A percentile compares a stretch with the other conserved stretches of the same genome.
These are phyloP conservation scores for Ornithoptera priamus DNA, from an alignment of 2,888 invertebrate genomes.

Conservation along the genomic window DNA sequence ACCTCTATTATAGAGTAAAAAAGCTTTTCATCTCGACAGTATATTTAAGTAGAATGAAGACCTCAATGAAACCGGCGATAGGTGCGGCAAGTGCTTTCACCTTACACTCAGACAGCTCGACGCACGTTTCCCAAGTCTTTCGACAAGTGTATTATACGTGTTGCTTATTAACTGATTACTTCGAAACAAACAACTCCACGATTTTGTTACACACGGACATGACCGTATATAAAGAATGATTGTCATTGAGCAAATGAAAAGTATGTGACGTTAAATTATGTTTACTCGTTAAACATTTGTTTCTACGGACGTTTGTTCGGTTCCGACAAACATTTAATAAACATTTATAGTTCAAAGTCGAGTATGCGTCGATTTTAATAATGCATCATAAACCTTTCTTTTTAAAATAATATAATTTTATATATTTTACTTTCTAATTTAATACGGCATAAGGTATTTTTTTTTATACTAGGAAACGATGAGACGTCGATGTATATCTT, in stretches of 20 bases:
- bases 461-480: too few species aligned
- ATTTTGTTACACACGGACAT: neutral
- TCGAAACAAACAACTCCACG: neutral
- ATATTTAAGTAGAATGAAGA: slow-evolving; percentile 24
- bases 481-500: too few species aligned
- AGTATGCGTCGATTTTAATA: too few species aligned
- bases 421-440: too few species aligned
- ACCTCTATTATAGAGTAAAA: neutral
- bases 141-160: slow-evolving; percentile 12
- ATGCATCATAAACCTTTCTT: too few species aligned
- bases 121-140: slow-evolving; percentile 24
- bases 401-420: too few species aligned
- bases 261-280: neutral
- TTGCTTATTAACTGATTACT: neutral
- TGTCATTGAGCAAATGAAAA: slow-evolving; percentile 1
- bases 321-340: neutral
- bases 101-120: slow-evolving; percentile 21
- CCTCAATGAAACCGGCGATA: slow-evolving; percentile 40
- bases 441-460: too few species aligned
- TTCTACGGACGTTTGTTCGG: neutral
- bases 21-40: slow-evolving; percentile 11
- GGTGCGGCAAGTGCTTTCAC: slow-evolving; percentile 46
- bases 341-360: neutral
- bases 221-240: neutral
- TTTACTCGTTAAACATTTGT: neutral